Conservation (phyloP, 2,888 invertebrate species). For the Chorisops tibialis region DNA sequence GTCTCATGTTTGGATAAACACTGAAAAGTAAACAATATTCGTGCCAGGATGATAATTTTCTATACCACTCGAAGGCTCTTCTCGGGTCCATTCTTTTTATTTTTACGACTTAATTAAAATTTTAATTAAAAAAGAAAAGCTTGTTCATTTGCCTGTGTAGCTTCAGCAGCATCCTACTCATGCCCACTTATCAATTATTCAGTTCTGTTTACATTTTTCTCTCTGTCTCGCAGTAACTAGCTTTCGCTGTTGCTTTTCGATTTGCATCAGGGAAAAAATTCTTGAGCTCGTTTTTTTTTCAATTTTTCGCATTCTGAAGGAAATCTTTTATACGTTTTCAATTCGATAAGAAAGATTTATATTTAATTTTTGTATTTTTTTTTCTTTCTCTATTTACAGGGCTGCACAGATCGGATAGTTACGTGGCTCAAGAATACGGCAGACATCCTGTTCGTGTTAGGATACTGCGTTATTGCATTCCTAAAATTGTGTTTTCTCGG, state of each 20-base stretch:
- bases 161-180: no score
- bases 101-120: background rate
- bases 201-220: no score
- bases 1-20: no score
- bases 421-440: conserved; percentile 76
- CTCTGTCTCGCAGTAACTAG: no score
- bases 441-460: conserved; percentile 75
- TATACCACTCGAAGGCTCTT: no score
- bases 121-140: background rate
- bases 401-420: conserved; percentile 71
- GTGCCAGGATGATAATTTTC: no score
- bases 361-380: background rate
- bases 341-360: no score
- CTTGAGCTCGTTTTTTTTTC: background rate
- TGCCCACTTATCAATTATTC: no score
- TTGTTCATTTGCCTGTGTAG: no score
- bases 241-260: no score
- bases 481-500: conserved; percentile 85
- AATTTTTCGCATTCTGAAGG: background rate
- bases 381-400: conserved; percentile 46
- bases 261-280: background rate
- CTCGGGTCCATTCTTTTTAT: background rate
- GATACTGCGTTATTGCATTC: conserved; percentile 86
- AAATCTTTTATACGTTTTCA: no score
- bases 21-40: no score